Evolutionary conservation across 2,113 vertebrate species (phyloP), one percentile per base, ranked within the genome.

Genomic region (Pyxicephalus adspersus): DNA sequence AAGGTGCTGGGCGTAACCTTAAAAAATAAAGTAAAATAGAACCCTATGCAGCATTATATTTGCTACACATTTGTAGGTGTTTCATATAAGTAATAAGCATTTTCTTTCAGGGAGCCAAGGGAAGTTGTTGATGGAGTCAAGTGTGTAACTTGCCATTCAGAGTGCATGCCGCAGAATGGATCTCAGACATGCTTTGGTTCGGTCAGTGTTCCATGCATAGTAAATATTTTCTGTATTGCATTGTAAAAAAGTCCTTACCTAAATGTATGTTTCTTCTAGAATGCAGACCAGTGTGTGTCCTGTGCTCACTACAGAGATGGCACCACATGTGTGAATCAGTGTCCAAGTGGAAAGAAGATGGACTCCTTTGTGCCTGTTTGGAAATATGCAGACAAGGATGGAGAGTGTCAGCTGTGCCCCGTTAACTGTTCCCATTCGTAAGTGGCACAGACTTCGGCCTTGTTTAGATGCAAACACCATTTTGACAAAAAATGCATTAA

Each of bases 351-450:
- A 0, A 91, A 95, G 77, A 98, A 98, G 83, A 91, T 93, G 0
- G 96, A 97, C 8, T 93, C 92, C 85, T 95, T 95, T 25, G 92
- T 94, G 67, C 96, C 93, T 0, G 76, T 98, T 77, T 99, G 96
- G 96, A 99, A 99, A 84, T 98, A 94, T 84, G 91, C 92, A 0
- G 96, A 99, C 0, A 93, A 93, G 0, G 92, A 95, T 0, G 88
- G 92, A 6, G 85, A 93, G 50, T 99, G 98, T 85, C 92, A 97
- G 85, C 85, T 91, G 1, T 98, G 98, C 83, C 92, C 94, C 78
- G 94, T 89, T 89, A 99, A 98, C 92, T 99, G 98, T 88, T 96
- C 94, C 2, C 92, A 94, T 76, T 94, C 93, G 96, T 98, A 89
- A 96, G 96, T 94, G 0, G 0, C 3, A 0, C 28, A 9, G 6